Conservation (phyloP, 2,797 vertebrate genomes). For the Rhodeus uyekii region DNA sequence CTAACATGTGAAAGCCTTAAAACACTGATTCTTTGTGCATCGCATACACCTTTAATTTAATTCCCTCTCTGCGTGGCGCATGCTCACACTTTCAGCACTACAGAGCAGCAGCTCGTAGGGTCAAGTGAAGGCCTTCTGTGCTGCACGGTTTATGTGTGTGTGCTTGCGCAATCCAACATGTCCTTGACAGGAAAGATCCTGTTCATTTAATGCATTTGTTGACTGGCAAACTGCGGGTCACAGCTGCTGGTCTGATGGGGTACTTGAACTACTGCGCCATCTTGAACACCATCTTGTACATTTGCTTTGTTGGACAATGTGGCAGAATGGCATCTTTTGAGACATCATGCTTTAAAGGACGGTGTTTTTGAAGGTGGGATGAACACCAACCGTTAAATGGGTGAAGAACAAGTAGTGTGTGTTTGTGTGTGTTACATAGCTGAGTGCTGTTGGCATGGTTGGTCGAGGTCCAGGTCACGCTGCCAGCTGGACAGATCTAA, state of each 20-base stretch:
- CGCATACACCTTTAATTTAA: background rate
- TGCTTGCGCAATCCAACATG: background rate
- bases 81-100: background rate
- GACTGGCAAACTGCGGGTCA: conserved; percentile 28
- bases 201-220: conserved; percentile 26
- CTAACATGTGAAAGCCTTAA: background rate
- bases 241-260: conserved; percentile 41
- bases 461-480: conserved; percentile 25
- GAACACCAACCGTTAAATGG: conserved; percentile 30
- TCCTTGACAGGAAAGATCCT: conserved; percentile 35
- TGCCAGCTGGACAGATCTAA: conserved; percentile 62
- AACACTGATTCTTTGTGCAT: background rate
- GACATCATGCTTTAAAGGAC: background rate
- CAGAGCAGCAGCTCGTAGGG: conserved; percentile 1
- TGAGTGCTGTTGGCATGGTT: conserved; percentile 61
- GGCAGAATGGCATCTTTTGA: conserved; percentile 9
- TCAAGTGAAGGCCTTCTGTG: conserved; percentile 39
- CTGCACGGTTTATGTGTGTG: background rate
- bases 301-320: conserved; percentile 21
- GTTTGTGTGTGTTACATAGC: conserved; percentile 59
- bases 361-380: conserved; percentile 34
- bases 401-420: conserved; percentile 18
- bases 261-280: conserved; percentile 37
- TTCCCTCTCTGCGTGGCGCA: background rate
- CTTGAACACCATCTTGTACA: conserved; percentile 32